These are phyloP conservation scores for Elysia crispata DNA, from an alignment of 2,888 invertebrate species.

Conservation along the genomic window DNA sequence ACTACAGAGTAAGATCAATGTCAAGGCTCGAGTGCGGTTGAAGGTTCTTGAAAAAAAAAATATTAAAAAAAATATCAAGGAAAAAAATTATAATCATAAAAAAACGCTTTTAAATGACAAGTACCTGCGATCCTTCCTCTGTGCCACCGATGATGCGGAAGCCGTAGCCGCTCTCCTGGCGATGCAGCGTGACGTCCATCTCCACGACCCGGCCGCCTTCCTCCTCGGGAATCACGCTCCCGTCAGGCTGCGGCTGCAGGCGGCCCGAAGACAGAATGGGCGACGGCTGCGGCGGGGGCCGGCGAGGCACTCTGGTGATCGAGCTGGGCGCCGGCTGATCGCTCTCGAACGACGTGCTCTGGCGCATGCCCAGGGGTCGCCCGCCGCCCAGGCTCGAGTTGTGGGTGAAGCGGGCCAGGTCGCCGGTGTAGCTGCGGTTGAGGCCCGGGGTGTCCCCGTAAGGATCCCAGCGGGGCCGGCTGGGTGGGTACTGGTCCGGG, in stretches of 20 bases:
- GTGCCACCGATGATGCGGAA: slow-evolving; percentile 98
- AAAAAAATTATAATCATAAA: too few relatives aligned
- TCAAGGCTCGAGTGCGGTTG: too few relatives aligned
- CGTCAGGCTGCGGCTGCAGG: slow-evolving; percentile 47
- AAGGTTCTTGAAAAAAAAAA: too few relatives aligned
- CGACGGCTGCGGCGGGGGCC: slow-evolving; percentile 60
- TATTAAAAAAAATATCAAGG: too few relatives aligned
- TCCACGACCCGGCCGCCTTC: slow-evolving; percentile 78
- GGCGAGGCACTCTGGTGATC: slow-evolving; percentile 67
- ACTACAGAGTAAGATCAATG: too few relatives aligned
- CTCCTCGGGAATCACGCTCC: slow-evolving; percentile 49
- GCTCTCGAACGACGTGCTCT: slow-evolving; percentile 82
- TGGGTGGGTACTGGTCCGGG: slow-evolving; percentile 47
- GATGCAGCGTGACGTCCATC: slow-evolving; percentile 87
- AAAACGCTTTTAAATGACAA: too few relatives aligned
- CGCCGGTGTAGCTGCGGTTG: slow-evolving; percentile 55
- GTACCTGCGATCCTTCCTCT: slow-evolving; percentile 95
- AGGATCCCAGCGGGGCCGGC: slow-evolving; percentile 50
- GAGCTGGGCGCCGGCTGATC: slow-evolving; percentile 79
- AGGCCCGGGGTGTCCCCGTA: slow-evolving; percentile 52
- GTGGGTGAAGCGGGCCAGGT: slow-evolving; percentile 39
- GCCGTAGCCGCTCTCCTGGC: slow-evolving; percentile 97
- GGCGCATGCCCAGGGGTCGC: slow-evolving; percentile 69
- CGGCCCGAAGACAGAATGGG: slow-evolving; percentile 54
- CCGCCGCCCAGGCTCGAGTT: slow-evolving; percentile 61